A percentile compares a stretch with the other conserved stretches of the same genome.
phyloP scores from a whole-genome alignment of 2,113 vertebrate species.

The Brachypodius melanocephalos region DNA sequence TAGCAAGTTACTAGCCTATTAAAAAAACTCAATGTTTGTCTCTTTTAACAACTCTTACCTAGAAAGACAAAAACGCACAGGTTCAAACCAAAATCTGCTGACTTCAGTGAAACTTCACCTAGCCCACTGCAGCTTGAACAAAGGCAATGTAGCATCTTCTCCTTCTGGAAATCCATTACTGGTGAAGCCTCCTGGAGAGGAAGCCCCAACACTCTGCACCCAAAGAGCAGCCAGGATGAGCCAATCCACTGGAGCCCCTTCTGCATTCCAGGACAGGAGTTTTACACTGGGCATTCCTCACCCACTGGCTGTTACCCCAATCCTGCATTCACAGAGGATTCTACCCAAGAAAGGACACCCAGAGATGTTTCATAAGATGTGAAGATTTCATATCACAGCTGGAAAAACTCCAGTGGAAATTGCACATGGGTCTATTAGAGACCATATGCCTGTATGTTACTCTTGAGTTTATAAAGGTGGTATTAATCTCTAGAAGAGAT shows the following conservation, averaged over 20 bases:
- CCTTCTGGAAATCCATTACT: neutral
- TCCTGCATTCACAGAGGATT: neutral
- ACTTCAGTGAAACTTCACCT: neutral
- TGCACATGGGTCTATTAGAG: neutral
- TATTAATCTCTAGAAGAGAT: neutral
- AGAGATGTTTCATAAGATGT: neutral
- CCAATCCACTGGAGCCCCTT: too few species aligned
- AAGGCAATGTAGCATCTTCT: neutral
- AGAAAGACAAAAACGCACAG: neutral
- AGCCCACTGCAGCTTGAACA: neutral
- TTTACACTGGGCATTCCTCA: neutral
- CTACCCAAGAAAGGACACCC: neutral
- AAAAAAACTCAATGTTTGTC: neutral
- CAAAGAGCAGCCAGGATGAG: neutral
- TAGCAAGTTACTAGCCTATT: neutral
- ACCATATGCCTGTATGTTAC: neutral
- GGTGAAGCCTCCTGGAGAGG: neutral
- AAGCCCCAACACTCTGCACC: neutral
- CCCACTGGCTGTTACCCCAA: neutral
- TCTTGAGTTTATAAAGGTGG: neutral
- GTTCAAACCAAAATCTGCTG: neutral
- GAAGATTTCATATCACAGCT: neutral
- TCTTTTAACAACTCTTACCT: neutral
- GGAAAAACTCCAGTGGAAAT: neutral
- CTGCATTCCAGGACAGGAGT: neutral